These are phyloP conservation scores for Himalopsyche kuldschensis DNA, from an alignment of 2,888 invertebrate species.

Conservation along the genomic window DNA sequence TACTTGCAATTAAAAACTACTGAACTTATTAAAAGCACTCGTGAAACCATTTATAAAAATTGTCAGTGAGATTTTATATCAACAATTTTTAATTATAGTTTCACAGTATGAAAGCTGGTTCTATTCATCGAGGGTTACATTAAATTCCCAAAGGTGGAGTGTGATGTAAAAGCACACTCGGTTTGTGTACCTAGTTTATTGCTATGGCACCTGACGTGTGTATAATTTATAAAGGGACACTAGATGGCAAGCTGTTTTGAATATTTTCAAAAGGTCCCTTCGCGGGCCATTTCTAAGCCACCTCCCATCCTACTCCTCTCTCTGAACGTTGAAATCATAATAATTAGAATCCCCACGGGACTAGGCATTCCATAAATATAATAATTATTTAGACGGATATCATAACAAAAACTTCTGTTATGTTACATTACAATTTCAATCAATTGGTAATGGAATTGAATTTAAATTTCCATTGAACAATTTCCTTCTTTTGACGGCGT, in stretches of 20 bases:
- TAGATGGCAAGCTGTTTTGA: not conserved
- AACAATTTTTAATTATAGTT: not conserved
- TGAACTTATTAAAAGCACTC: too few relatives aligned
- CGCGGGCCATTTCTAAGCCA: not conserved
- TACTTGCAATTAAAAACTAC: too few relatives aligned
- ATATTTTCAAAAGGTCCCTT: not conserved
- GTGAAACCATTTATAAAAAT: too few relatives aligned
- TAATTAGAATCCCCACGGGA: not conserved
- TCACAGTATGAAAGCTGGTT: not conserved
- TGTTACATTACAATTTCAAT: too few relatives aligned
- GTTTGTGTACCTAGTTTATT: constrained; percentile 20
- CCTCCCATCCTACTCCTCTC: not conserved
- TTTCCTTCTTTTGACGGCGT: too few relatives aligned
- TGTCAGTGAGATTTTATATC: too few relatives aligned
- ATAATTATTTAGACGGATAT: too few relatives aligned
- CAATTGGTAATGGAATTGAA: too few relatives aligned
- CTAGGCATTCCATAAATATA: not conserved
- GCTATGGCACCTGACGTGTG: constrained; percentile 26
- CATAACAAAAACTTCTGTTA: too few relatives aligned
- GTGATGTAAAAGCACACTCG: not conserved
- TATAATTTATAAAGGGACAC: constrained; percentile 26
- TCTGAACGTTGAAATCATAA: not conserved
- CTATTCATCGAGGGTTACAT: not conserved
- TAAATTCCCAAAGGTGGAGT: not conserved
- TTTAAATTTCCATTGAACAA: too few relatives aligned